A percentile compares a stretch with the other conserved stretches of the same genome.
Conservation (phyloP, 1,140 invertebrate species). For the Lepidurus packardi region DNA sequence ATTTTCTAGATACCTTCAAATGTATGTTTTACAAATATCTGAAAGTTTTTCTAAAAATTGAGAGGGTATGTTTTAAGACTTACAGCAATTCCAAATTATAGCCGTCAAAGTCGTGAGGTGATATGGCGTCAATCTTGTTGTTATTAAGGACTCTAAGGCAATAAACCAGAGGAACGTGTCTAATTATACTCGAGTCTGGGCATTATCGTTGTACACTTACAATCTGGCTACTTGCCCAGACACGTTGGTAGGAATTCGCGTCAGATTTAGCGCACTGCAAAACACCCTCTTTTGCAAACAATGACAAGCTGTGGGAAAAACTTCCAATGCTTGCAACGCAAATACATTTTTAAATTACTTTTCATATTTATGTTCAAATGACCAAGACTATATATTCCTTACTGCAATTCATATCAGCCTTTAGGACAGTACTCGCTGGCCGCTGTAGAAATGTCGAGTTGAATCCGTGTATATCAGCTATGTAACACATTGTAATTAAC, state of each 20-base stretch:
- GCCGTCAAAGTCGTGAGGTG: conserved; percentile 37
- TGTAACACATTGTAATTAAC: neutral
- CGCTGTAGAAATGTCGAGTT: neutral
- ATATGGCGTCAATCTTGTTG: conserved; percentile 38
- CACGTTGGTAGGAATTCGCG: neutral
- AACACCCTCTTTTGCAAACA: neutral
- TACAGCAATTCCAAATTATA: conserved; percentile 39
- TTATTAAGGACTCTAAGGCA: conserved; percentile 38
- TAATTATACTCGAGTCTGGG: neutral
- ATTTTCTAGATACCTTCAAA: conserved; percentile 38
- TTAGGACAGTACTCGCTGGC: no score
- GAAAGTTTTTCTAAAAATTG: neutral
- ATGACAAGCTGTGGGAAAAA: neutral
- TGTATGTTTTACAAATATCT: conserved; percentile 9
- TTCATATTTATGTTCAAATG: neutral
- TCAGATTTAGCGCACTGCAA: conserved; percentile 6
- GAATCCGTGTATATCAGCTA: neutral
- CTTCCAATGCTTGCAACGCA: neutral
- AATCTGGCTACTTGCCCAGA: neutral
- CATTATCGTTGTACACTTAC: neutral
- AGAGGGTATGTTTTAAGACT: conserved; percentile 31
- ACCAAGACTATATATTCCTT: neutral
- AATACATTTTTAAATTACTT: neutral
- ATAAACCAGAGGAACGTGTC: neutral
- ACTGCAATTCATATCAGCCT: neutral